Evolutionary conservation across 1,140 invertebrate genomes (phyloP), one percentile per base, ranked within the genome.

Genomic region (Drosophila lowei): DNA sequence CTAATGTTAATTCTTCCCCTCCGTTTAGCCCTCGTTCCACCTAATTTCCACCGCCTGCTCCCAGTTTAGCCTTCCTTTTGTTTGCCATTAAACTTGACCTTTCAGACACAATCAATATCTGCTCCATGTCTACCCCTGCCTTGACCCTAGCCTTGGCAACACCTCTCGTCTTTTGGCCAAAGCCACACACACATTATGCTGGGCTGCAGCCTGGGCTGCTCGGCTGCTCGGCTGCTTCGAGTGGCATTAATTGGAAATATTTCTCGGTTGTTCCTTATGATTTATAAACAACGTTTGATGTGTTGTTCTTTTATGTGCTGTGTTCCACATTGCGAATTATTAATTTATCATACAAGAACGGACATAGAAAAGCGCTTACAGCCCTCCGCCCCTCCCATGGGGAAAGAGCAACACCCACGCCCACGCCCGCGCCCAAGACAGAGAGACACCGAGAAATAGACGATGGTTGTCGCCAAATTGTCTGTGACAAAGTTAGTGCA

Each of bases 401-500:
- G 28, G 41, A n/a, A 25, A 50, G 1, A 46, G 34, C 25, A 34
- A 34, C 70, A 57, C 78, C 73, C 72, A 70, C 74, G 58, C 21
- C 41, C 47, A 44, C 70, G 60, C 74, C 79, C 72, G 66, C 74
- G 65, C 16, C 44, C 47, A 44, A 43, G 47, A 48, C 52, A n/a
- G 55, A 18, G 9, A 41, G 47, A 48, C 9, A 34, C 46, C 11
- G 49, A 21, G 50, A 71, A 50, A 57, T 44, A 72, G 70, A 71
- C 64, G 48, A 65, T 58, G 34, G 58, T 60, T 63, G 81, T 73
- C 83, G 83, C 83, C 83, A 62, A 78, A 67, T 88, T 81, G 83
- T 86, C 83, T 86, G 71, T 83, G 77, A 75, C 83, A 85, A 79
- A 61, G 74, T 83, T 83, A 70, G 79, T 83, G 60, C 57, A 65